Percentiles rank a stretch among this genome's conserved stretches.
Conservation (phyloP, 2,797 vertebrate species). For the Diplodus sargus region DNA sequence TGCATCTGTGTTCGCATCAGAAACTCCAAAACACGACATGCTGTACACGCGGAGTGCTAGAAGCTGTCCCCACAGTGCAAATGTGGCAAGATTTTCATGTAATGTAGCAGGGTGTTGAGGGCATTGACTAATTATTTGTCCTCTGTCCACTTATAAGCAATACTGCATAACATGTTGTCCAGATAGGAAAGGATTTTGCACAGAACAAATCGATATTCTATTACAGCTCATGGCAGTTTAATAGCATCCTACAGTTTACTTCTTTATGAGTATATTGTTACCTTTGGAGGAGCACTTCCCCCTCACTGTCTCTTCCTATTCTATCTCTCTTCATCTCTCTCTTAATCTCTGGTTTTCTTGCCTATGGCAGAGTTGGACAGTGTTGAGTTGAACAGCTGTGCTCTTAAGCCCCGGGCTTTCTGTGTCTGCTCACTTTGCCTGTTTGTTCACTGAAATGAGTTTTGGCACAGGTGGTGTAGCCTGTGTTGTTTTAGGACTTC, state of each 20-base stretch:
- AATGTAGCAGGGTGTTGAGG: neutral
- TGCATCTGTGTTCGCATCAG: conserved; percentile 28
- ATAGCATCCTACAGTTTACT: neutral
- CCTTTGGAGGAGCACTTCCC: conserved; percentile 4
- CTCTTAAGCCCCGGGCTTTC: conserved; percentile 53
- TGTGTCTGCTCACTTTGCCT: conserved; percentile 39
- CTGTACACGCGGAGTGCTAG: conserved; percentile 38
- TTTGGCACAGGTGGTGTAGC: conserved; percentile 28
- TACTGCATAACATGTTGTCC: conserved; percentile 7
- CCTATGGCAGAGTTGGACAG: conserved; percentile 46
- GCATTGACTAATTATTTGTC: conserved; percentile 10
- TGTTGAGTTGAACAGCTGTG: conserved; percentile 66
- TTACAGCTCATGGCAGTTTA: conserved; percentile 15
- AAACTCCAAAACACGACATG: conserved; percentile 19
- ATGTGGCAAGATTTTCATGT: neutral
- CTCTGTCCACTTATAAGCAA: conserved; percentile 13
- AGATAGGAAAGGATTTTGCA: conserved; percentile 4
- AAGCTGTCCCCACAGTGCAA: conserved; percentile 14
- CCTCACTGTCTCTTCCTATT: conserved; percentile 13
- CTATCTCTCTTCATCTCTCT: conserved; percentile 39
- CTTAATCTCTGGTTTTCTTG: conserved; percentile 42
- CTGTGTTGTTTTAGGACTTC: conserved; percentile 46
- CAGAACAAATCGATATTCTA: conserved; percentile 34
- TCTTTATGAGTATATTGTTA: conserved; percentile 13
- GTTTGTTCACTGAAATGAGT: conserved; percentile 62